Percentiles rank a stretch among this genome's conserved stretches.
Conservation (phyloP, 1,140 invertebrate genomes). For the Procambarus virginalis region DNA sequence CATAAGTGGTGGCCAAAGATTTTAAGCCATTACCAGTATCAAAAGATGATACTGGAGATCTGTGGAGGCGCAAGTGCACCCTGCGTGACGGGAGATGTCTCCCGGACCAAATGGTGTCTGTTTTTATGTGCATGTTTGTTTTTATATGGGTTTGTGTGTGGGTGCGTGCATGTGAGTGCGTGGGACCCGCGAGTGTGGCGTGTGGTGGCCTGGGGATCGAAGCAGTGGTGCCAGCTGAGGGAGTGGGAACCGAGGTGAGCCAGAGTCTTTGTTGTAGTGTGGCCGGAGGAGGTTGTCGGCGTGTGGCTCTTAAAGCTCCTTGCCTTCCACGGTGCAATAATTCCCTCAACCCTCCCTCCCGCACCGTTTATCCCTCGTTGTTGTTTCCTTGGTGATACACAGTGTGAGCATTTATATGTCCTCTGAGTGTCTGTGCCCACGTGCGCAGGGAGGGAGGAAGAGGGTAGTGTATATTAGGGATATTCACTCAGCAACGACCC, state of each 20-base stretch:
- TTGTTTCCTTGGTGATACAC: background rate
- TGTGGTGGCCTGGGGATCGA: conserved; percentile 4
- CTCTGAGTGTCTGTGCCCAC: background rate
- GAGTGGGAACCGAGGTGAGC: background rate
- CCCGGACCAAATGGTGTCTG: too few species aligned
- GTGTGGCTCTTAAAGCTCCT: background rate
- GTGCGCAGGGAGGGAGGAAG: background rate
- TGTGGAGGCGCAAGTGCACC: too few species aligned
- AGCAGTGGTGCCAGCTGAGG: background rate
- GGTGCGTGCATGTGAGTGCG: too few species aligned
- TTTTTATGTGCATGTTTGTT: too few species aligned
- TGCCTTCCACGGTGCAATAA: background rate
- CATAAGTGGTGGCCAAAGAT: too few species aligned
- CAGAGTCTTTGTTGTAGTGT: conserved; percentile 5
- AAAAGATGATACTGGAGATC: too few species aligned
- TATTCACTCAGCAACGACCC: background rate
- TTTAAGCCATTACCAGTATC: too few species aligned
- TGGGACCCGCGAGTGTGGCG: background rate
- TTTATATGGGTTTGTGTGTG: too few species aligned
- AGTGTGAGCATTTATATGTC: conserved; percentile 4
- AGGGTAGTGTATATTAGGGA: conserved; percentile 3
- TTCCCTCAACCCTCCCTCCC: too few species aligned
- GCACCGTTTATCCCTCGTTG: background rate
- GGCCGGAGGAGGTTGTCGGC: background rate
- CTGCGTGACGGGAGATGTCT: too few species aligned